Evolutionary conservation across 2,888 invertebrate species (phyloP).

Genomic region (Halictus ligatus): DNA sequence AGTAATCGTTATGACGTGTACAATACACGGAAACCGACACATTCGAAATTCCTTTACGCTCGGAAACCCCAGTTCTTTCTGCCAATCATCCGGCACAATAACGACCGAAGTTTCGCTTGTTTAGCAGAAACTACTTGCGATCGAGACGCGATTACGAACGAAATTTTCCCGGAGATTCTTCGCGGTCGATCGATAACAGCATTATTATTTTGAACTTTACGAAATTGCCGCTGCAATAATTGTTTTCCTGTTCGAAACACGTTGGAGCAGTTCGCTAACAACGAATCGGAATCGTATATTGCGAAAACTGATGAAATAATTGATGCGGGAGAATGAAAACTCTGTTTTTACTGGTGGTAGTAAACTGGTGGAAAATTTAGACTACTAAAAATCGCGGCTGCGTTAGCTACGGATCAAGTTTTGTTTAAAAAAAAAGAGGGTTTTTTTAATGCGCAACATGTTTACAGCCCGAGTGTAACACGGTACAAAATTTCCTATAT

Average conservation of each 20-base stretch:
- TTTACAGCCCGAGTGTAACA: too few species aligned
- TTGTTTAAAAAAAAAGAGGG: neutral
- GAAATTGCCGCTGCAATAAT: neutral
- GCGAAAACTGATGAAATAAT: too few species aligned
- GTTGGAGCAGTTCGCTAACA: neutral
- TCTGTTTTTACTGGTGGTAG: neutral
- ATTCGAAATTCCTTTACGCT: conserved; percentile 21
- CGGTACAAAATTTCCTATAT: too few species aligned
- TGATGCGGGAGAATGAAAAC: neutral
- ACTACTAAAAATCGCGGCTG: neutral
- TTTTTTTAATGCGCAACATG: neutral
- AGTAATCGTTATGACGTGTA: conserved; percentile 34
- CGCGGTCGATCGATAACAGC: neutral
- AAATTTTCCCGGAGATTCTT: conserved; percentile 24
- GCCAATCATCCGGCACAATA: conserved; percentile 39
- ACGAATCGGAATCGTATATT: neutral
- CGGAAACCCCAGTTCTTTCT: conserved; percentile 38
- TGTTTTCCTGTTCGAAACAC: neutral
- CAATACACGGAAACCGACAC: neutral
- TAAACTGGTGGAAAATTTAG: neutral
- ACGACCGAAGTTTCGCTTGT: conserved; percentile 45
- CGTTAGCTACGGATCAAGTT: neutral
- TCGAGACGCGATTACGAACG: conserved; percentile 19
- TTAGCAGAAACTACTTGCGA: conserved; percentile 39
- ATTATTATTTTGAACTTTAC: conserved; percentile 22